Conservation (phyloP, 2,888 invertebrate species). For the Tachina grossa region DNA sequence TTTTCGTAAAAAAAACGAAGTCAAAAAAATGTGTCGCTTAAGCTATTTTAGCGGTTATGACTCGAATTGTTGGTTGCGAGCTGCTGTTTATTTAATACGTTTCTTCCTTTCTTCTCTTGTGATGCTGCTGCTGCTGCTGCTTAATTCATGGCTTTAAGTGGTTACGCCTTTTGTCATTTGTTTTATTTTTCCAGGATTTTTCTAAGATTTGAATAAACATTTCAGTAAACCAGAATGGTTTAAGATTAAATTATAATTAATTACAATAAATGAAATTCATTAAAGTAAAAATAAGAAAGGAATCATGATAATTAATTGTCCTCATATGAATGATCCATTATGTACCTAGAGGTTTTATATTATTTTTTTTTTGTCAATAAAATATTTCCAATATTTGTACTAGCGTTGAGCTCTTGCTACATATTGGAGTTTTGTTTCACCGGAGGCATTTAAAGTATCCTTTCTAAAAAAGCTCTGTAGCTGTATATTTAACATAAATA, state of each 20-base stretch:
- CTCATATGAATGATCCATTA: neutral
- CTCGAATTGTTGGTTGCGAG: slow-evolving; percentile 39
- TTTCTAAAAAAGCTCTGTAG: too few species aligned
- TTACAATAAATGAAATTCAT: slow-evolving; percentile 41
- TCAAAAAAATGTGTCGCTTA: too few species aligned
- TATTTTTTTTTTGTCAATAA: neutral
- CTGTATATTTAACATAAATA: too few species aligned
- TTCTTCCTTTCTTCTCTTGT: slow-evolving; percentile 40
- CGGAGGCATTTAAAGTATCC: too few species aligned
- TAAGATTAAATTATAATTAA: slow-evolving; percentile 45
- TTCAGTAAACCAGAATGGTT: slow-evolving; percentile 16
- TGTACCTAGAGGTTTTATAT: neutral
- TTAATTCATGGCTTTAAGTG: slow-evolving; percentile 68
- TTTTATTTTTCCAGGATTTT: slow-evolving; percentile 43
- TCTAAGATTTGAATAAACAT: slow-evolving; percentile 6
- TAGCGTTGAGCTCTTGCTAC: too few species aligned
- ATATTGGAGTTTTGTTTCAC: too few species aligned
- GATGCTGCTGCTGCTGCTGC: slow-evolving; percentile 14
- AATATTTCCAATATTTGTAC: too few species aligned
- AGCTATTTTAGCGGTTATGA: too few species aligned
- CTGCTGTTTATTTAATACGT: slow-evolving; percentile 50
- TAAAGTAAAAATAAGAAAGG: slow-evolving; percentile 13
- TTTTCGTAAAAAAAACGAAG: too few species aligned
- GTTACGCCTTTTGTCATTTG: slow-evolving; percentile 74
- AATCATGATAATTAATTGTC: neutral